These are phyloP conservation scores for Callimorpha dominula DNA, from an alignment of 2,888 invertebrate species.

Conservation along the genomic window DNA sequence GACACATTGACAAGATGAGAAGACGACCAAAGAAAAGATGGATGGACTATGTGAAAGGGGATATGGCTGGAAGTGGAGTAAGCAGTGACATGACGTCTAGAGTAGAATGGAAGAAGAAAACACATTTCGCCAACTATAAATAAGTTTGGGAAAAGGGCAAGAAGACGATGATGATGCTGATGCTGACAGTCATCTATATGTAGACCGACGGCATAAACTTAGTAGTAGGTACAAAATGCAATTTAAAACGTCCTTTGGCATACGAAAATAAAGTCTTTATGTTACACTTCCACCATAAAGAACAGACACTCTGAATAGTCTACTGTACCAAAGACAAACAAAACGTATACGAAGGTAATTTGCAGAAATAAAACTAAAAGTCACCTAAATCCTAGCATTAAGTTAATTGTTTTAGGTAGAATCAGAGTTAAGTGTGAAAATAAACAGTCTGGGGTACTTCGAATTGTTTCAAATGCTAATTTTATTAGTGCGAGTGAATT, in stretches of 20 bases:
- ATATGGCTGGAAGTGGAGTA: too few relatives aligned
- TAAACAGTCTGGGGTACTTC: constrained; percentile 21
- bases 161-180: too few relatives aligned
- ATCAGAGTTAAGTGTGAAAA: constrained; percentile 31
- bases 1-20: too few relatives aligned
- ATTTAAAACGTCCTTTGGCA: not conserved
- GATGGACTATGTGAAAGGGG: too few relatives aligned
- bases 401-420: constrained; percentile 11
- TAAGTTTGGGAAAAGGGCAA: too few relatives aligned
- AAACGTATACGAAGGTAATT: not conserved
- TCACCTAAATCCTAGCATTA: constrained; percentile 5
- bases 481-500: constrained; percentile 47
- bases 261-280: not conserved
- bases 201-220: not conserved
- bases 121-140: too few relatives aligned
- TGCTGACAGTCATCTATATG: too few relatives aligned
- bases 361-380: constrained; percentile 4
- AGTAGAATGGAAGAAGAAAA: too few relatives aligned
- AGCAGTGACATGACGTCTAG: too few relatives aligned
- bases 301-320: not conserved
- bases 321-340: not conserved
- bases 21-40: too few relatives aligned
- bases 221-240: not conserved
- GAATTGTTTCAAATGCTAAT: constrained; percentile 39
- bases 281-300: not conserved